phyloP scores from a whole-genome alignment of 2,888 invertebrate species.

The Caenorhabditis zanzibari region DNA sequence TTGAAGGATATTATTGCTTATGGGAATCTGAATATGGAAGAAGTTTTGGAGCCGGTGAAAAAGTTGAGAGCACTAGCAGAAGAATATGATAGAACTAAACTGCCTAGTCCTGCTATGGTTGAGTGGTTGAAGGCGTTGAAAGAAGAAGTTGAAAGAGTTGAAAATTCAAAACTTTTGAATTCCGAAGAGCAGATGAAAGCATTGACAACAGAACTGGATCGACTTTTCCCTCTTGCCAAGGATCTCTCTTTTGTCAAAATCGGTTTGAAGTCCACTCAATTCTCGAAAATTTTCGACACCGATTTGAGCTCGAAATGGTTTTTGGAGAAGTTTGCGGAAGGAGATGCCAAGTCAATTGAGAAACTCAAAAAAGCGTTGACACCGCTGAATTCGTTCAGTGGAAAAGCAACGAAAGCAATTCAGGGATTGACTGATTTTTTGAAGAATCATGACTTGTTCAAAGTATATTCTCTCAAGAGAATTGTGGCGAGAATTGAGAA shows the following conservation, averaged over 20 bases:
- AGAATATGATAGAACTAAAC: background rate
- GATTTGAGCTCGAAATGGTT: constrained; percentile 4
- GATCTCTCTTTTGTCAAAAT: background rate
- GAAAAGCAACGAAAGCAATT: background rate
- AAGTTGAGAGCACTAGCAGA: background rate
- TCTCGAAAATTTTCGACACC: background rate
- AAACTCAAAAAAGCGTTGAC: constrained; percentile 3
- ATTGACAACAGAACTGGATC: background rate
- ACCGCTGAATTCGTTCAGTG: background rate
- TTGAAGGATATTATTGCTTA: background rate
- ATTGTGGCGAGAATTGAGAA: background rate
- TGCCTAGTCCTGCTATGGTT: background rate
- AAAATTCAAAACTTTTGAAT: background rate
- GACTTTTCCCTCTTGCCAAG: background rate
- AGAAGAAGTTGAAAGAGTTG: constrained; percentile 9
- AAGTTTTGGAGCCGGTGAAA: constrained; percentile 10
- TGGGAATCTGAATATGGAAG: background rate
- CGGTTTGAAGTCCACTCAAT: background rate
- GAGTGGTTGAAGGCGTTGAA: constrained; percentile 3
- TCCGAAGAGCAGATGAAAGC: background rate
- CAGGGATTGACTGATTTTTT: background rate
- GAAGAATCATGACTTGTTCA: background rate
- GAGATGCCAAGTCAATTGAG: background rate
- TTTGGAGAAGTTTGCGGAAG: constrained; percentile 5
- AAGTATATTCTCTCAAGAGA: background rate